Percentiles rank a stretch among this genome's conserved stretches.
These are phyloP conservation scores for Mycteria americana DNA, from an alignment of 2,797 vertebrate species.

Conservation along the genomic window DNA sequence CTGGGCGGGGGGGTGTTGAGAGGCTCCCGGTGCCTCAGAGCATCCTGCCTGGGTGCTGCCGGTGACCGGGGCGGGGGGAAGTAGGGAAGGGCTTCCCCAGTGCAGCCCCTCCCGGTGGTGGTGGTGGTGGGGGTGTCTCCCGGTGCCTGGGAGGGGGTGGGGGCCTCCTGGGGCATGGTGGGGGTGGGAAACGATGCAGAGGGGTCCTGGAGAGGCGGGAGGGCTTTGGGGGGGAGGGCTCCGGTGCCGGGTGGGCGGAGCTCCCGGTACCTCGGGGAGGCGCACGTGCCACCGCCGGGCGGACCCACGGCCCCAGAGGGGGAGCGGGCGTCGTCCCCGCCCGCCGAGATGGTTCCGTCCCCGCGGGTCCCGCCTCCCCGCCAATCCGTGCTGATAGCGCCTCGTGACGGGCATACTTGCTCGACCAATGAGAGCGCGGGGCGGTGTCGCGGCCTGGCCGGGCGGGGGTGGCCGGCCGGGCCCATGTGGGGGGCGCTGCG, in stretches of 20 bases:
- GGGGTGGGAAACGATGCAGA: not conserved
- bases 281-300: not conserved
- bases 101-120: not conserved
- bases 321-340: too few relatives aligned
- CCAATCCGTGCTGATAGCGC: not conserved
- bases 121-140: too few relatives aligned
- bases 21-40: not conserved
- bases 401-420: rapidly evolving
- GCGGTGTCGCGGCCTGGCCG: not conserved
- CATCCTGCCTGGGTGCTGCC: not conserved
- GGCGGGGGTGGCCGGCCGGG: not conserved
- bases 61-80: not conserved
- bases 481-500: not conserved
- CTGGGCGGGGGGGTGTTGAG: too few relatives aligned
- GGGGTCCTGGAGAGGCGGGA: too few relatives aligned
- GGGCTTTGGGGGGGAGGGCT: too few relatives aligned
- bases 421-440: not conserved
- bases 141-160: too few relatives aligned
- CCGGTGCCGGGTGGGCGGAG: too few relatives aligned
- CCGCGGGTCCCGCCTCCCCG: not conserved
- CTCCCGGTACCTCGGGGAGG: not conserved
- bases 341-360: not conserved
- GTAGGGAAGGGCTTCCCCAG: not conserved
- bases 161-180: not conserved
- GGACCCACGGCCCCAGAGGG: not conserved